Conservation (phyloP, 1,140 invertebrate species). For the Cryptotermes secundus region DNA sequence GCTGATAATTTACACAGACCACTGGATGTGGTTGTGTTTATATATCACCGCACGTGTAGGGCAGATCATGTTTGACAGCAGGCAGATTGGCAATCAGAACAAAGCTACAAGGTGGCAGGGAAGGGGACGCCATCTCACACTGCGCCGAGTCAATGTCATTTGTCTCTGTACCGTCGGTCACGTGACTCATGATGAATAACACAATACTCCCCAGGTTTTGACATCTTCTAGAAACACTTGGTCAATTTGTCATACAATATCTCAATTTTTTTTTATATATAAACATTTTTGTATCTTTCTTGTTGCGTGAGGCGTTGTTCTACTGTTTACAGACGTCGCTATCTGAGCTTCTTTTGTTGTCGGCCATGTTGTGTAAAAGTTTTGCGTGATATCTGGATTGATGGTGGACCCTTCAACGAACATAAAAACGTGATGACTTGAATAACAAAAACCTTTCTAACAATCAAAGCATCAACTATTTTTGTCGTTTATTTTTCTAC, state of each 20-base stretch:
- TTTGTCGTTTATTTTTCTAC: not conserved
- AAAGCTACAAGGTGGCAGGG: not conserved
- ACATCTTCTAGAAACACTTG: not conserved
- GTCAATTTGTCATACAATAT: constrained; percentile 18
- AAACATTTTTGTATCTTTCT: not conserved
- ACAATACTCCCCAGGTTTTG: not conserved
- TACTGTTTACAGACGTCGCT: not conserved
- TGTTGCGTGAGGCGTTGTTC: constrained; percentile 3
- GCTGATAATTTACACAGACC: not conserved
- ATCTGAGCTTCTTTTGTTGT: constrained; percentile 11
- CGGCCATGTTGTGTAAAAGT: constrained; percentile 7
- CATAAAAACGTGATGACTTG: not conserved
- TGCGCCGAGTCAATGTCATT: not conserved
- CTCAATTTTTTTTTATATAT: constrained; percentile 19
- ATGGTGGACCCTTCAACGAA: not conserved
- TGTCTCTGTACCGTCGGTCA: constrained; percentile 5
- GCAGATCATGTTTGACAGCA: constrained; percentile 10
- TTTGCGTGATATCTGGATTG: constrained; percentile 8
- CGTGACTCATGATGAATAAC: constrained; percentile 16
- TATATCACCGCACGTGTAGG: not conserved
- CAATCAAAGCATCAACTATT: not conserved
- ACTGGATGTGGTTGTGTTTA: not conserved
- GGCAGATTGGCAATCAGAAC: constrained; percentile 14
- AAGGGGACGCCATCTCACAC: not conserved
- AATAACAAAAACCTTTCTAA: not conserved